Conservation (phyloP, 2,797 vertebrate genomes). For the Rhynchonycteris naso region DNA sequence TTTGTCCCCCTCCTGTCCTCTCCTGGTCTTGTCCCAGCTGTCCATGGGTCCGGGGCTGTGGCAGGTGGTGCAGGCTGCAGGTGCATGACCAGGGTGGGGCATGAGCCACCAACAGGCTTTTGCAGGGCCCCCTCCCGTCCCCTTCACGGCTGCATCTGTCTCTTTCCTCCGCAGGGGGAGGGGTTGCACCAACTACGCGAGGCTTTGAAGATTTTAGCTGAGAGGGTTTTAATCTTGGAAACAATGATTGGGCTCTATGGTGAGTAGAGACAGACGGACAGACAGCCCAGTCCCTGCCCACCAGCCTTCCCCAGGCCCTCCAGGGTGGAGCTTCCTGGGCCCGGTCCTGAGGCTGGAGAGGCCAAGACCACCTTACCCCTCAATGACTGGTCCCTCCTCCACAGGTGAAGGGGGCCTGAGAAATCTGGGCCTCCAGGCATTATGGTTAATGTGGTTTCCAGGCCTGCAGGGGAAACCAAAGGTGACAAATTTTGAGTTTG, state of each 20-base stretch:
- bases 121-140: conserved; percentile 72
- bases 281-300: conserved; percentile 56
- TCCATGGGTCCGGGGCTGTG: conserved; percentile 57
- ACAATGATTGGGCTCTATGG: conserved; percentile 99
- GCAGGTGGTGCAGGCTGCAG: conserved; percentile 56
- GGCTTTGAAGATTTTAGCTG: conserved; percentile 99
- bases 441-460: conserved; percentile 32
- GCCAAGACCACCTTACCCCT: neutral
- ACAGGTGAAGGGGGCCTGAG: neutral
- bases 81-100: conserved; percentile 88
- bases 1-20: neutral
- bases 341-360: conserved; percentile 52
- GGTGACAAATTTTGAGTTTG: conserved; percentile 15
- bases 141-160: conserved; percentile 95
- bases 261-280: conserved; percentile 93
- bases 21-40: conserved; percentile 39
- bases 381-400: neutral
- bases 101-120: conserved; percentile 67
- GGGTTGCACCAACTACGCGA: conserved; percentile 99
- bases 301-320: conserved; percentile 50
- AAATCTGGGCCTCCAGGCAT: neutral
- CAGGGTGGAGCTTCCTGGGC: conserved; percentile 34
- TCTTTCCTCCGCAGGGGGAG: conserved; percentile 98
- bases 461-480: neutral
- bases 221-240: conserved; percentile 99